Base-by-base conservation (phyloP, 1,140 invertebrate species). In the Mactra quadrangularis region DNA sequence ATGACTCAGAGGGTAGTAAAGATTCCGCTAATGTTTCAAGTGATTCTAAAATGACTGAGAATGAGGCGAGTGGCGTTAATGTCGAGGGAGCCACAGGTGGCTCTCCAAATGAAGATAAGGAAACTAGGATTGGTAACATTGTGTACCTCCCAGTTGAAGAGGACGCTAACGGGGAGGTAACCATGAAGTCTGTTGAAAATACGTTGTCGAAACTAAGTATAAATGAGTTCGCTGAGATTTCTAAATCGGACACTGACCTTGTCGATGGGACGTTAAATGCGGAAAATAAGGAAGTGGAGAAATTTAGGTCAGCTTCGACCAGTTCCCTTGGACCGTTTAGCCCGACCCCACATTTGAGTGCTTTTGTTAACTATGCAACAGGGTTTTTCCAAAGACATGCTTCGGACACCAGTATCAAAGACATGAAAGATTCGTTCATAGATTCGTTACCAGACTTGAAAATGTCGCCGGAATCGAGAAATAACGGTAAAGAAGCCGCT, bases 341-440 rank as follows among this genome's bases (percentile, higher is more conserved):
- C 9, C 45, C 85, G 15, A 79, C 87, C 15, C 87, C 89, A 47
- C 87, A 90, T 76, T 71, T 90, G 55, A 90, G 85, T 72, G 86
- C 86, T 57, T 91, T 93, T 81, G 92, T 93, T 38, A 93, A 94
- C 87, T 94, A 93, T 86, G 93, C 93, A 76, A 92, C 92, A 82
- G 93, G 93, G 70, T 89, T 94, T 64, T 94, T 94, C 81, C 88
- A 89, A 76, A 89, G 83, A 78, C 87, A 81, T 72, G 85, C 89
- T 41, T 90, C 88, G 19, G 90, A 92, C 31, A 75, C 50, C 17
- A 72, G 77, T 88, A 84, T 89, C n/a, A 86, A 89, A 75, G 90
- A 88, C 62, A 78, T 88, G 38, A 71, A 79, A 62, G 89, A 90
- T 31, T 81, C 85, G 38, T 59, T 55, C 29, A 45, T 81, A 7